Evolutionary conservation across 1,140 invertebrate genomes (phyloP).

Genomic region (Myzus persicae): DNA sequence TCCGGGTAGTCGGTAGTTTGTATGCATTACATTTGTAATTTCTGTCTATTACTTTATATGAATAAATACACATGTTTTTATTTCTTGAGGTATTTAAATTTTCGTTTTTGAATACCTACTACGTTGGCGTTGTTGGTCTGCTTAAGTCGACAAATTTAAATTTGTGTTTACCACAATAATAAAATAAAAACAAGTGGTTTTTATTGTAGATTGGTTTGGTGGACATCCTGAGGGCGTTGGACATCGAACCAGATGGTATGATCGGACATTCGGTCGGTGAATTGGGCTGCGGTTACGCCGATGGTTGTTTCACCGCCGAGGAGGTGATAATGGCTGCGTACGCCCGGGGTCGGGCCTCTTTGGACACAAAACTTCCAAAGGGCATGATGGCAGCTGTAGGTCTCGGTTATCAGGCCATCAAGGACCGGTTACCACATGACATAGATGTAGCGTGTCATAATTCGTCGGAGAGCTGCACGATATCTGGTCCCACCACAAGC

Average conservation of each 20-base stretch:
- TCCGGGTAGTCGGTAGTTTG: too few species aligned
- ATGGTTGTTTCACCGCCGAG: slow-evolving; percentile 73
- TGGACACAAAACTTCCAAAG: slow-evolving; percentile 67
- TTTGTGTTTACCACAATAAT: not conserved
- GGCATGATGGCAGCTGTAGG: slow-evolving; percentile 72
- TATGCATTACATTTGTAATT: too few species aligned
- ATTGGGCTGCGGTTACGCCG: slow-evolving; percentile 75
- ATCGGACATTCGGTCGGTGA: slow-evolving; percentile 76
- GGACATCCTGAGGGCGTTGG: slow-evolving; percentile 68
- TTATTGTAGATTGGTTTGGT: slow-evolving; percentile 76
- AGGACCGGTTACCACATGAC: slow-evolving; percentile 66
- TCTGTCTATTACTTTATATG: too few species aligned
- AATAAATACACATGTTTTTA: too few species aligned
- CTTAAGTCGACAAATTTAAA: too few species aligned
- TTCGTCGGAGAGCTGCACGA: slow-evolving; percentile 69
- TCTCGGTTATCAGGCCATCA: slow-evolving; percentile 70
- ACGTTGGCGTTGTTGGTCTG: too few species aligned
- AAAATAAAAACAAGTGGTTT: not conserved
- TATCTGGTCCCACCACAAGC: slow-evolving; percentile 73
- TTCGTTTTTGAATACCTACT: not conserved
- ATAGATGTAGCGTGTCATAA: slow-evolving; percentile 79
- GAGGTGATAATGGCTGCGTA: slow-evolving; percentile 74
- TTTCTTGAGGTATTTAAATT: not conserved
- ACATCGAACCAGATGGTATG: slow-evolving; percentile 72
- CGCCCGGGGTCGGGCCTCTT: slow-evolving; percentile 71